phyloP scores from a whole-genome alignment of 1,140 invertebrate species.

The Agrilus planipennis region DNA sequence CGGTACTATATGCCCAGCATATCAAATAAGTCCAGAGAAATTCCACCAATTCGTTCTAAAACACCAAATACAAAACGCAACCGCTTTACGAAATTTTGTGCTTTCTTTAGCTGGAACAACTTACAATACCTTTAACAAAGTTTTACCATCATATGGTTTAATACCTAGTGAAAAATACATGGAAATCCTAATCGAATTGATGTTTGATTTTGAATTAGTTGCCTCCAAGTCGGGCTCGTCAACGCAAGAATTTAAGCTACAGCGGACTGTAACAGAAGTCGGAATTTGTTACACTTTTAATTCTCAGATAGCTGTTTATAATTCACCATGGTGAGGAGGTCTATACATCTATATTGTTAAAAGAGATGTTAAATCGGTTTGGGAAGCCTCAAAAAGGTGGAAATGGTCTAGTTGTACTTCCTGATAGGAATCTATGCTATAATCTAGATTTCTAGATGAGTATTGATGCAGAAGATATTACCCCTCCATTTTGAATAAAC shows the following conservation, averaged over 20 bases:
- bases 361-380: too few species aligned
- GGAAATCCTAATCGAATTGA: constrained; percentile 40
- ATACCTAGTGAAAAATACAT: constrained; percentile 41
- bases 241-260: constrained; percentile 23
- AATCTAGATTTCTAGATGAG: too few species aligned
- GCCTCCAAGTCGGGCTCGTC: constrained; percentile 24
- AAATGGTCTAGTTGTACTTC: too few species aligned
- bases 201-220: constrained; percentile 40
- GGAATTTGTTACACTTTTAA: constrained; percentile 55
- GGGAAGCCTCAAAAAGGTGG: too few species aligned
- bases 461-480: too few species aligned
- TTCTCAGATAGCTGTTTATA: constrained; percentile 49
- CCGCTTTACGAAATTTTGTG: constrained; percentile 39
- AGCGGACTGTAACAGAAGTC: constrained; percentile 48
- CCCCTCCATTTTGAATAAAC: too few species aligned
- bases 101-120: constrained; percentile 40
- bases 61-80: constrained; percentile 37
- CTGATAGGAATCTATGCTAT: too few species aligned
- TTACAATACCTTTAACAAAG: constrained; percentile 42
- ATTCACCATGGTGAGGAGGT: constrained; percentile 41
- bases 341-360: not conserved
- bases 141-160: constrained; percentile 39
- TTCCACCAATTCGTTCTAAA: constrained; percentile 21
- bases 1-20: constrained; percentile 37
- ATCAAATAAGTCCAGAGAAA: constrained; percentile 21